Percentiles rank a stretch among this genome's conserved stretches.
phyloP scores from a whole-genome alignment of 92 coral and sea anemone species.

The Porites rus region DNA sequence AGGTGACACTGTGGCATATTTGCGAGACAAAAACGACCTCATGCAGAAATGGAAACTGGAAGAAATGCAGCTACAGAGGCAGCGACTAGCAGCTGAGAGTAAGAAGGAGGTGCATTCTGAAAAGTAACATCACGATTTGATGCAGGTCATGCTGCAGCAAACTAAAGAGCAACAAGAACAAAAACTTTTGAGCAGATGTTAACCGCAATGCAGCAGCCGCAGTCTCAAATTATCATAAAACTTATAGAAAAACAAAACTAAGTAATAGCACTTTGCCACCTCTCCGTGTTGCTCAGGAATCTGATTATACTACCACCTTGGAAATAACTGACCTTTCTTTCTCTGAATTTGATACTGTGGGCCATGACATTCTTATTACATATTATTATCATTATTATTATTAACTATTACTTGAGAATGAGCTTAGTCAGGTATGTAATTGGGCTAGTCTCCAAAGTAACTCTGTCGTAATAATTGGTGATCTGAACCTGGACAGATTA shows the following conservation, averaged over 20 bases:
- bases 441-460: too few species aligned
- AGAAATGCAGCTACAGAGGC: not conserved
- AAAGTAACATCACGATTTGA: conserved; percentile 17
- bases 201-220: conserved; percentile 47
- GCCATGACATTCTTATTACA: too few species aligned
- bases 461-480: too few species aligned
- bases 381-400: too few species aligned
- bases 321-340: too few species aligned
- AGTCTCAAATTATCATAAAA: conserved; percentile 46
- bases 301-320: too few species aligned
- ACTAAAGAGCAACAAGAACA: conserved; percentile 16
- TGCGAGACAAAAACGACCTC: conserved; percentile 48
- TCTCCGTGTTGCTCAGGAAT: too few species aligned
- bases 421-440: too few species aligned
- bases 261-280: too few species aligned
- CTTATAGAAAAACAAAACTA: conserved; percentile 30
- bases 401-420: too few species aligned
- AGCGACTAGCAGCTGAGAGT: conserved; percentile 10
- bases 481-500: too few species aligned
- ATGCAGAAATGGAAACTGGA: conserved; percentile 54
- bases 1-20: conserved; percentile 37
- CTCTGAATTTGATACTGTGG: too few species aligned
- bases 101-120: not conserved
- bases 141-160: not conserved
- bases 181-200: conserved; percentile 27